These are phyloP conservation scores for Byasa hedistus DNA, from an alignment of 2,888 invertebrate genomes.

Conservation along the genomic window DNA sequence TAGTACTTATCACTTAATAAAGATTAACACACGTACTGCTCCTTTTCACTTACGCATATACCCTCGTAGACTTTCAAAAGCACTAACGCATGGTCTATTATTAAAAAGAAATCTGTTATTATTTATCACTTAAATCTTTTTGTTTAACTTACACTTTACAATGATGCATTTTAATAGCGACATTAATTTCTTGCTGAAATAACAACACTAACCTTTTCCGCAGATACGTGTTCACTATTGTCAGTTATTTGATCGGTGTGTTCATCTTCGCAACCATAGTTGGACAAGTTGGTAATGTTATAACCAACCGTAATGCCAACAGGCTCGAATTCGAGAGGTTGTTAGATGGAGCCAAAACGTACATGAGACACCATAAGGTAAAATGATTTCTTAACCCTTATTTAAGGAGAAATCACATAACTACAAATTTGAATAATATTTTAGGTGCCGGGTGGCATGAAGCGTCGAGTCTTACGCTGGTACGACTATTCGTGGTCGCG, in stretches of 20 bases:
- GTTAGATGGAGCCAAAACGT: slow-evolving; percentile 96
- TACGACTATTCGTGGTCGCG: slow-evolving; percentile 99
- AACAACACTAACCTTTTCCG: not conserved
- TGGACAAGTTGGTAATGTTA: slow-evolving; percentile 98
- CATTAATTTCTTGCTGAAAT: not conserved
- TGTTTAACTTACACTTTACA: too few relatives aligned
- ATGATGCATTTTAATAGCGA: not conserved
- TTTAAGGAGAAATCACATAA: not conserved
- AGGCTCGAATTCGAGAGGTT: slow-evolving; percentile 96
- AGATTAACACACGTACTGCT: not conserved
- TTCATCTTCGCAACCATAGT: slow-evolving; percentile 99
- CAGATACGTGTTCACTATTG: slow-evolving; percentile 98
- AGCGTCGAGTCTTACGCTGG: slow-evolving; percentile 96
- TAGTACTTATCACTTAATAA: too few relatives aligned
- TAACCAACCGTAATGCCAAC: slow-evolving; percentile 97
- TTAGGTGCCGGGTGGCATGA: slow-evolving; percentile 95
- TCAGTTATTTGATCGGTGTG: slow-evolving; percentile 97
- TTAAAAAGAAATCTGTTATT: not conserved
- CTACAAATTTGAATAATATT: not conserved
- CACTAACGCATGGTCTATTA: not conserved
- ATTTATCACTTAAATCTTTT: not conserved
- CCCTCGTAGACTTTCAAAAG: not conserved
- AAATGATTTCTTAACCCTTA: slow-evolving; percentile 28
- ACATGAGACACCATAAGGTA: slow-evolving; percentile 97
- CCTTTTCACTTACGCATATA: not conserved